Evolutionary conservation across 2,888 invertebrate species (phyloP), one percentile per base, ranked within the genome.

Genomic region (Brachyopa scutellaris): DNA sequence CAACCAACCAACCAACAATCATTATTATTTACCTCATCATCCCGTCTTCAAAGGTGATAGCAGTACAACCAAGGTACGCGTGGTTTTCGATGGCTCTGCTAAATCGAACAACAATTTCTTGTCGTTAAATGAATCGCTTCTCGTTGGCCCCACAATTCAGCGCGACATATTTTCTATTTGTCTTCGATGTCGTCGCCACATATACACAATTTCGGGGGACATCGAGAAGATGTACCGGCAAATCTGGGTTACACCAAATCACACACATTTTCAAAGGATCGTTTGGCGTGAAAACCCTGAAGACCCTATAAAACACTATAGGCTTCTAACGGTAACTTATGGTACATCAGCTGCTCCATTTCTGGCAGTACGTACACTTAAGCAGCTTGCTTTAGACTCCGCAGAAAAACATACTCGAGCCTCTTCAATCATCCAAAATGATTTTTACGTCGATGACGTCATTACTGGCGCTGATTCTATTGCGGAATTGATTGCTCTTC

Each of bases 321-420:
- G 70, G 11, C 49, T 84, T 6, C 45, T 42, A 13, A 82, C 70
- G 0, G 80, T 78, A 1, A 80, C 79, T 1, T 85, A 76, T 59
- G 73, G 84, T n/a, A 76, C 76, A 1, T 31, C 62, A 8, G 57
- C 57, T 15, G 80, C 74, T 8, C 74, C 83, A 19, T 79, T 61
- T 47, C 21, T 85, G 11, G 70, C 84, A 13, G 67, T 82, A 2
- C 21, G 82, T 1, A 42, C 38, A 2, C 29, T 86, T 8, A 59
- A 84, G 33, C 55, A 84, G 38, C 36, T 86, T 6, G 86, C 78
- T 1, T 29, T 53, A 17, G 61, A 79, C 21, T 80, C 84, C 38
- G 23, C 23, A 13, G n/a, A 67, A 3, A 26, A 26, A 26, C 6
- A 5, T 26, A 3, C 26, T 3, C 26, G 26, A 3, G 26, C 26